A percentile compares a stretch with the other conserved stretches of the same genome.
These are phyloP conservation scores for Piliocolobus tephrosceles DNA, from an alignment of 2,113 vertebrate species.

Conservation along the genomic window DNA sequence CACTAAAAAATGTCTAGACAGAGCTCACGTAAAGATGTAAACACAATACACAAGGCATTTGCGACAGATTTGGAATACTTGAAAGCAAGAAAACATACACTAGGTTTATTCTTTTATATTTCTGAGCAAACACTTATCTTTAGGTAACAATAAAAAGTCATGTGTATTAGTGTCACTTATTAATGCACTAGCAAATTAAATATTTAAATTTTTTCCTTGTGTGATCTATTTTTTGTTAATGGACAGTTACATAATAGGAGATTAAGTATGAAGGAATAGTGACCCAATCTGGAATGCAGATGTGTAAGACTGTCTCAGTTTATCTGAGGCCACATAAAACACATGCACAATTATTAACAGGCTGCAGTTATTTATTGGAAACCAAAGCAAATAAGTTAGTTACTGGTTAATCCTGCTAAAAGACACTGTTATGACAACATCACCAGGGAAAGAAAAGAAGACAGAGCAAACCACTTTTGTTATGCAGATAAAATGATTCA, in stretches of 20 bases:
- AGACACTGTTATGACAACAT: background rate
- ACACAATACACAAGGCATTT: background rate
- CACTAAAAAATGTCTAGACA: background rate
- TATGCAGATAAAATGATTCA: background rate
- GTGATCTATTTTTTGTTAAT: background rate
- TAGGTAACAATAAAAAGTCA: background rate
- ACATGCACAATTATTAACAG: slow-evolving; percentile 64
- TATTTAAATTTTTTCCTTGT: background rate
- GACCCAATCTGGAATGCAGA: background rate
- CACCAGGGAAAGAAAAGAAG: background rate
- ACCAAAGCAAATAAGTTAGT: slow-evolving; percentile 46
- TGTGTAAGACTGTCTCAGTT: slow-evolving; percentile 6
- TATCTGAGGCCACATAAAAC: slow-evolving; percentile 34
- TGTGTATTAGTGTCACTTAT: background rate
- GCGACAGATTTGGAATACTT: background rate
- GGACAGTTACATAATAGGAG: background rate
- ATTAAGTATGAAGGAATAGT: background rate
- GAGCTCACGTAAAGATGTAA: background rate
- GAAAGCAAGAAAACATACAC: background rate
- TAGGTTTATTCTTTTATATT: background rate
- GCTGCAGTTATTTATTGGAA: slow-evolving; percentile 50
- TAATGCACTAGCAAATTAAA: background rate
- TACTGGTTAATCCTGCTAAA: slow-evolving; percentile 58
- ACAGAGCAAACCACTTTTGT: background rate
- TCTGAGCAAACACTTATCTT: background rate